Conservation (phyloP, 1,140 invertebrate species). For the Drosophila rufa region DNA sequence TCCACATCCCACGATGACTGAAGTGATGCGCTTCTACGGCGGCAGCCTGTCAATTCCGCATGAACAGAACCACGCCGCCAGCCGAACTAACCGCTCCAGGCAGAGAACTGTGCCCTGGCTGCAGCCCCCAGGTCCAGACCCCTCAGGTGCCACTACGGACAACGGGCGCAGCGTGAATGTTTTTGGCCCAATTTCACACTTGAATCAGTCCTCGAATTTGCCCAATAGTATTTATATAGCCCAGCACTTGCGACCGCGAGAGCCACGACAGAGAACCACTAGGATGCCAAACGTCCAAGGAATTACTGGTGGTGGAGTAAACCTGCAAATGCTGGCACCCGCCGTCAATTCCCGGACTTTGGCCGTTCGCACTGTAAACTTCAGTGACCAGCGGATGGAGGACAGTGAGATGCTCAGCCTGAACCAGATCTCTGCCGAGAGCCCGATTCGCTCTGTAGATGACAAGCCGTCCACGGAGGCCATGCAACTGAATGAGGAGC, state of each 20-base stretch:
- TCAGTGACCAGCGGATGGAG: slow-evolving; percentile 23
- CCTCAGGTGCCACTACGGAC: too few relatives aligned
- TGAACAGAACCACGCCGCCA: background rate
- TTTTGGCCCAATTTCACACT: slow-evolving; percentile 1
- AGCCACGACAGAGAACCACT: slow-evolving; percentile 2
- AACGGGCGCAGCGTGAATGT: slow-evolving; percentile 7
- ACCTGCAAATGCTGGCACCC: background rate
- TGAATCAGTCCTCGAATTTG: background rate
- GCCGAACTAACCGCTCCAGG: slow-evolving; percentile 6
- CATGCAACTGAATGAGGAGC: slow-evolving; percentile 39
- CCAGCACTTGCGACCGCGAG: background rate
- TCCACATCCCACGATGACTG: slow-evolving; percentile 10
- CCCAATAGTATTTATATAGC: background rate
- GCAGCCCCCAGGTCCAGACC: background rate
- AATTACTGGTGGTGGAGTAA: background rate
- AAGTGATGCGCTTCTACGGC: slow-evolving; percentile 48
- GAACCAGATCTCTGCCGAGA: background rate
- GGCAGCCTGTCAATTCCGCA: background rate
- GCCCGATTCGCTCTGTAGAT: background rate
- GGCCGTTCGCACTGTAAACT: slow-evolving; percentile 7
- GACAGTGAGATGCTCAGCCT: slow-evolving; percentile 9
- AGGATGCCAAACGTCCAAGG: slow-evolving; percentile 8
- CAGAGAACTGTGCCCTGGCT: slow-evolving; percentile 7
- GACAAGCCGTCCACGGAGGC: slow-evolving; percentile 8
- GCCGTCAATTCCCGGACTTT: background rate